Conservation (phyloP, 2,888 invertebrate genomes). For the Heliconius erato region DNA sequence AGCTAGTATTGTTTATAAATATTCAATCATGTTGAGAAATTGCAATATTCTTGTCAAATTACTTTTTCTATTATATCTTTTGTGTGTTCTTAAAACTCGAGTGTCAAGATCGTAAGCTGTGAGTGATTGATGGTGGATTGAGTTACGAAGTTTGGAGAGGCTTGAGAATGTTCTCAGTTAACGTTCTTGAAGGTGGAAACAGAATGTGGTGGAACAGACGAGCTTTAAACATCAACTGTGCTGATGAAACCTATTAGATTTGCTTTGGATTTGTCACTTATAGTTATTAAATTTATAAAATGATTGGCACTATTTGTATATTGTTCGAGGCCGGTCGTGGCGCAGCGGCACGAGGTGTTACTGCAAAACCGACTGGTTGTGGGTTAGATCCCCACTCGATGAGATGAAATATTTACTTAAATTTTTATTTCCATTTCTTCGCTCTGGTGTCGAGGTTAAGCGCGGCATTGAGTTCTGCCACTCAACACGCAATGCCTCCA, state of each 20-base stretch:
- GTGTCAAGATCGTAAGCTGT: conserved; percentile 15
- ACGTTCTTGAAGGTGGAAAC: conserved; percentile 2
- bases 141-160: background rate
- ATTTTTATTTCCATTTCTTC: too few relatives aligned
- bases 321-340: too few relatives aligned
- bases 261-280: background rate
- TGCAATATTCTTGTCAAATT: background rate
- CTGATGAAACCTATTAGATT: background rate
- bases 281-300: background rate
- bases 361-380: too few relatives aligned
- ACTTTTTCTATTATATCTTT: conserved; percentile 7
- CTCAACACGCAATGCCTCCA: too few relatives aligned
- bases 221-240: conserved; percentile 2
- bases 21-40: background rate
- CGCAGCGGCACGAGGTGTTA: too few relatives aligned
- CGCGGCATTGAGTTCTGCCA: too few relatives aligned
- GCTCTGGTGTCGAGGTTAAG: too few relatives aligned
- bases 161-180: background rate
- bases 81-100: conserved; percentile 13
- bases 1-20: background rate
- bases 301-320: background rate
- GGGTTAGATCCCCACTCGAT: too few relatives aligned
- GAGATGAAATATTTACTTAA: too few relatives aligned
- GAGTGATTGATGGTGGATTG: conserved; percentile 25
- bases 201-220: background rate